phyloP scores from a whole-genome alignment of 2,888 invertebrate genomes.

The Eilema depressum region DNA sequence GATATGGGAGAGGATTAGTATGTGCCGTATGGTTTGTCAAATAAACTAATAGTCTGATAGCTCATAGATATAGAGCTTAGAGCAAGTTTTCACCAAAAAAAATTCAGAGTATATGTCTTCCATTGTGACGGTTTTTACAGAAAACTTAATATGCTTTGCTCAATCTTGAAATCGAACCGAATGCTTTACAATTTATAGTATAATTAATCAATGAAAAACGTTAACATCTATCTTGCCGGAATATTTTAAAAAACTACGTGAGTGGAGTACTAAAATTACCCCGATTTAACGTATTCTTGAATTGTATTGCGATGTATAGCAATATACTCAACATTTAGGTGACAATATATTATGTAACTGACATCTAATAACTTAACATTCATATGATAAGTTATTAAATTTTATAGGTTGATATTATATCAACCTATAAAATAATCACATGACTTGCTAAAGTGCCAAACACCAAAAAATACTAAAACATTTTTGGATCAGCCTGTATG shows the following conservation, averaged over 20 bases:
- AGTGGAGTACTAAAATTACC: too few species aligned
- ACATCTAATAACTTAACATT: not conserved
- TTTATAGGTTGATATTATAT: too few species aligned
- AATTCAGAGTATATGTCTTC: too few species aligned
- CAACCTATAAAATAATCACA: not conserved
- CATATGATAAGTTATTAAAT: too few species aligned
- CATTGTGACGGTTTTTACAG: not conserved
- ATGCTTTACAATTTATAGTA: not conserved
- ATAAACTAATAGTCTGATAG: not conserved
- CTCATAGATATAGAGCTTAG: not conserved
- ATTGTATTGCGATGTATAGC: too few species aligned
- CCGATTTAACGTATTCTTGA: too few species aligned
- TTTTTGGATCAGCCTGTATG: conserved; percentile 41
- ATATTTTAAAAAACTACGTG: too few species aligned
- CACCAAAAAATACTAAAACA: not conserved
- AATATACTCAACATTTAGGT: not conserved
- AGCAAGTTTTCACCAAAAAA: not conserved
- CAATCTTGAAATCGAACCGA: too few species aligned
- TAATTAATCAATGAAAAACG: not conserved
- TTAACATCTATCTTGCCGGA: too few species aligned
- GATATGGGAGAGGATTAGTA: too few species aligned
- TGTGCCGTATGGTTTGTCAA: too few species aligned
- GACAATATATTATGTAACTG: not conserved
- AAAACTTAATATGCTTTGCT: not conserved
- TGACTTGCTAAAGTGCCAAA: not conserved